These are phyloP conservation scores for Varanus komodoensis DNA, from an alignment of 2,113 vertebrate genomes.

Conservation along the genomic window DNA sequence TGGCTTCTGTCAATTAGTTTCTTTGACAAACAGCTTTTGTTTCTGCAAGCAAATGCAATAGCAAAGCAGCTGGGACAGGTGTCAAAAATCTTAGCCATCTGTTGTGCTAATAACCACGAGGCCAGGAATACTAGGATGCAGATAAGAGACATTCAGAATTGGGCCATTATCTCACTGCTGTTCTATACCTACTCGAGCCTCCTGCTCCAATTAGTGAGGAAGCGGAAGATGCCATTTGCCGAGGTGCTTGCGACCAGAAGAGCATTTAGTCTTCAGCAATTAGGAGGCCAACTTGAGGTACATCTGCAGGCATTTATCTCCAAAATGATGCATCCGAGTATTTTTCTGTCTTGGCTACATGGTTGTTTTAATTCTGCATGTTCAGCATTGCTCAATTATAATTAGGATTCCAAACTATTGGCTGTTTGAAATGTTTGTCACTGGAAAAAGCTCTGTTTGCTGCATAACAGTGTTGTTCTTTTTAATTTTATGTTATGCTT, in stretches of 20 bases:
- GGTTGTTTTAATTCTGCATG: background rate
- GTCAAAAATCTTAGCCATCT: conserved; percentile 52
- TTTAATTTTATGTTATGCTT: background rate
- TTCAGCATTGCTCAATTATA: background rate
- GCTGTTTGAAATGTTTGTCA: accelerated
- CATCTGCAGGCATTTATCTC: background rate
- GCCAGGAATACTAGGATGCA: conserved; percentile 9
- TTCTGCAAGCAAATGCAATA: conserved; percentile 44
- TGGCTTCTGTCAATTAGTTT: conserved; percentile 53
- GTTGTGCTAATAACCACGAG: conserved; percentile 28
- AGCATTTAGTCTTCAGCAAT: conserved; percentile 13
- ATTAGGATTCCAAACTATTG: background rate
- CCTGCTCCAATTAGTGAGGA: conserved; percentile 27
- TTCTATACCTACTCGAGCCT: conserved; percentile 31
- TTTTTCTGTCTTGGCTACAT: background rate
- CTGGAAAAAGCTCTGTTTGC: background rate
- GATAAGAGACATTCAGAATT: conserved; percentile 30
- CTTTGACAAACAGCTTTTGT: conserved; percentile 39
- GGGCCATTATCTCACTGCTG: background rate
- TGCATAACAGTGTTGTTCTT: background rate
- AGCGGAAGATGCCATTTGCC: background rate
- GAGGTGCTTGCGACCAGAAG: background rate
- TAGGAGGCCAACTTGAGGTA: background rate
- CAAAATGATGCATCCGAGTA: background rate
- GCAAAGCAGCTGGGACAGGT: conserved; percentile 43